Base-by-base conservation (phyloP, 2,797 vertebrate genomes). In the Darevskia mixta region DNA sequence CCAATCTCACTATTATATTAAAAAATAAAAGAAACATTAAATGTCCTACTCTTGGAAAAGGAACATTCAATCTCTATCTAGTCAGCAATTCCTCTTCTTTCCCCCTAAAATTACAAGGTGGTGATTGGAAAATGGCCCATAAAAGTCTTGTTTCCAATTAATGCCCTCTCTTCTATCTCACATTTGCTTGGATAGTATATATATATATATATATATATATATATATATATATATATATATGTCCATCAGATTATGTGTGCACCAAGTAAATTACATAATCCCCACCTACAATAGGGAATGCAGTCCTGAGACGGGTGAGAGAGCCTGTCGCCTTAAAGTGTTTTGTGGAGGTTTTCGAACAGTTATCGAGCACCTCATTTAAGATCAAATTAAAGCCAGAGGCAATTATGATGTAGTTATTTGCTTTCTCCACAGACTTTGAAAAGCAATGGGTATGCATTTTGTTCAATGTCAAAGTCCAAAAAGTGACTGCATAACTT, bases 331-430 rank as follows among this genome's bases (percentile, higher is more conserved):
- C 4, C 89, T 94, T 82, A 79, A 91, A 89, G 32, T 80, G 29
- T 79, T 38, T 79, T 87, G 77, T 82, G 9, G 29, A 93, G 88
- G 66, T 92, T 88, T 91, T 91, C 90, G 43, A 45, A 8, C 78
- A 87, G 72, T 43, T 90, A 35, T 35, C 0, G 0, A 87, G 18
- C 67, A 86, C 38, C 88, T 91, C 0, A 91, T 92, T 91, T 86
- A 92, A 90, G 4, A 94, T 85, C 29, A 88, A 91, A 91, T 93
- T 90, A 89, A 91, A 91, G 75, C 91, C 83, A 88, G 67, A 77
- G 64, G 6, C 38, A 90, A 88, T 79, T 90, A 88, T 91, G 45
- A 86, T 79, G 17, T 13, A 82, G 15, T 73, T 10, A 90, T 93
- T 88, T 90, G 87, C 55, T 91, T 78, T 86, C 49, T 73, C 58